Evolutionary conservation across 2,888 invertebrate species (phyloP).

Genomic region (Phrixothrix hirtus): DNA sequence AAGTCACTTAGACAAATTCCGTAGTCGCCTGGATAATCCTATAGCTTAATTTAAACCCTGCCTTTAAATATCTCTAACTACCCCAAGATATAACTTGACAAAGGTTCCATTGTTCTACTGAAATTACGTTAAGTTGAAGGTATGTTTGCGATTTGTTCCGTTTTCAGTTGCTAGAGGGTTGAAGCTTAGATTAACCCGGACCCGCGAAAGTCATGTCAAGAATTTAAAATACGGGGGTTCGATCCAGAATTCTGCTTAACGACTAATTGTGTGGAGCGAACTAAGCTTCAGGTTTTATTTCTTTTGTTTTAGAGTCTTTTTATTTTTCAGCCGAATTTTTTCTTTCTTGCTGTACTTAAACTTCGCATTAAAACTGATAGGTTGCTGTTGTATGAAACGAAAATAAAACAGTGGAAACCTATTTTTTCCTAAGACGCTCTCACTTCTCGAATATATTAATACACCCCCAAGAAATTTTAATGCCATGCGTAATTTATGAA

Average conservation of each 20-base stretch:
- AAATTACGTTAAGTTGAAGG: constrained; percentile 7
- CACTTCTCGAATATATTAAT: no score
- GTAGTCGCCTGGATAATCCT: constrained; percentile 23
- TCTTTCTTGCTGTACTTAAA: no score
- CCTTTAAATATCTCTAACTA: constrained; percentile 15
- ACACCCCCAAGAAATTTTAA: no score
- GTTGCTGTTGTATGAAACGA: no score
- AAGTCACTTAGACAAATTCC: constrained; percentile 23
- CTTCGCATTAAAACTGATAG: no score
- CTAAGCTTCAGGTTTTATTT: constrained; percentile 18
- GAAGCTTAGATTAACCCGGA: constrained; percentile 31
- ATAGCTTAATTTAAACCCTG: constrained; percentile 23
- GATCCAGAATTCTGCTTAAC: constrained; percentile 25
- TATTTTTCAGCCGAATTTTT: constrained; percentile 2
- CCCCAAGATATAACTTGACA: constrained; percentile 2
- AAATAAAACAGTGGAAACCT: no score
- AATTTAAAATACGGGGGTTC: constrained; percentile 33
- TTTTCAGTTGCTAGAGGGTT: constrained; percentile 10
- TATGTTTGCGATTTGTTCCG: constrained; percentile 6
- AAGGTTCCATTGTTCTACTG: constrained; percentile 1
- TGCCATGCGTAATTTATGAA: constrained; percentile 5
- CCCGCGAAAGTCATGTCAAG: constrained; percentile 35
- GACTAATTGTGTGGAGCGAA: constrained; percentile 27
- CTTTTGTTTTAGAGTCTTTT: constrained; percentile 7
- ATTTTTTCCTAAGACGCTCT: no score